phyloP scores from a whole-genome alignment of 2,797 vertebrate species.

The Spinus olivaceus region DNA sequence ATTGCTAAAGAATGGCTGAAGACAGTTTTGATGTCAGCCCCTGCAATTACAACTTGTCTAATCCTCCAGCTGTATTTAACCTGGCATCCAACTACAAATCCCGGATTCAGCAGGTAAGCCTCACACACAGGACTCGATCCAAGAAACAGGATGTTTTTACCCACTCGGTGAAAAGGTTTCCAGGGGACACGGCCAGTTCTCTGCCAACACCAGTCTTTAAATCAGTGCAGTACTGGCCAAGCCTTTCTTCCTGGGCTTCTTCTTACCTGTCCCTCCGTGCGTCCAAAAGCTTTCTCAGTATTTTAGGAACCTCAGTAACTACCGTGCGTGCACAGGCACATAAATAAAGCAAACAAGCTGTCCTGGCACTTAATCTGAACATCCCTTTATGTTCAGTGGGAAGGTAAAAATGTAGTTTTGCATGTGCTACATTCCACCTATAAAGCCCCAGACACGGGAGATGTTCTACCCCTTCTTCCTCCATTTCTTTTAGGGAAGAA shows the following conservation, averaged over 20 bases:
- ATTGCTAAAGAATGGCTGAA: neutral
- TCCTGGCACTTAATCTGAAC: neutral
- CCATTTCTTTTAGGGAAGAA: accelerated
- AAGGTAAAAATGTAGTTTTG: neutral
- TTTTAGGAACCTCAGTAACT: neutral
- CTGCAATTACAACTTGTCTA: neutral
- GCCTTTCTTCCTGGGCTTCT: neutral
- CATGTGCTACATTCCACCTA: neutral
- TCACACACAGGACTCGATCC: neutral
- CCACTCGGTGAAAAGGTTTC: neutral
- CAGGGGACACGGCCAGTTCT: neutral
- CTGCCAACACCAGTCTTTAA: neutral
- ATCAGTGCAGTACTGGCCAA: neutral
- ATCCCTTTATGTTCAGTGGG: neutral
- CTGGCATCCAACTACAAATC: neutral
- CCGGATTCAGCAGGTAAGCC: neutral
- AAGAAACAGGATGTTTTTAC: neutral
- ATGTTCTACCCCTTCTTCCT: accelerated
- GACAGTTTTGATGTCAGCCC: neutral
- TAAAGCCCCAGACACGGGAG: accelerated
- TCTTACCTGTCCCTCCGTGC: neutral
- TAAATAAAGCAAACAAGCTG: neutral
- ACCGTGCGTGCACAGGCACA: neutral
- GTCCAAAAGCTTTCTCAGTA: neutral
- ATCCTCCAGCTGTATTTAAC: neutral